These are phyloP conservation scores for Philereme vetulata DNA, from an alignment of 2,888 invertebrate genomes.

Conservation along the genomic window DNA sequence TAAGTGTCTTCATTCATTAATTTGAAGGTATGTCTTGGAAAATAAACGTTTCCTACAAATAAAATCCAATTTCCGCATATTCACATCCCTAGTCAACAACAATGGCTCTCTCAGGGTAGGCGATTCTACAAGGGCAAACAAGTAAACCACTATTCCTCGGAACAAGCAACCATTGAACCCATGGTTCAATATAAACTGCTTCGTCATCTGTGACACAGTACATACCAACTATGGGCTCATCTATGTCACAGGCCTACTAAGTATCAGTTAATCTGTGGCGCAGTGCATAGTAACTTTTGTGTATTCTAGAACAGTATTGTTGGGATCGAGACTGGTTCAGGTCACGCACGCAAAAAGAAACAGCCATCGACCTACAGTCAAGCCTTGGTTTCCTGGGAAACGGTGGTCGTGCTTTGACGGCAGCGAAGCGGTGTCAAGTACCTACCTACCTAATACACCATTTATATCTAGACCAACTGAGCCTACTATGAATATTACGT, in stretches of 20 bases:
- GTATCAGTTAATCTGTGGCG: background rate
- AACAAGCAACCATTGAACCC: conserved; percentile 54
- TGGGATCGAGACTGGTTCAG: conserved; percentile 25
- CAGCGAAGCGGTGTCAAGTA: too few species aligned
- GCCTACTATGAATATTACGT: too few species aligned
- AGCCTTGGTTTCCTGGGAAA: background rate
- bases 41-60: too few species aligned
- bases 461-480: too few species aligned
- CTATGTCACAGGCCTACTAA: background rate
- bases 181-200: conserved; percentile 11
- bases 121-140: conserved; percentile 51
- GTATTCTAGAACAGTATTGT: conserved; percentile 25
- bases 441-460: too few species aligned
- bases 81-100: conserved; percentile 49
- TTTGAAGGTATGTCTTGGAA: too few species aligned
- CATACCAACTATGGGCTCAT: conserved; percentile 9
- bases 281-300: conserved; percentile 4
- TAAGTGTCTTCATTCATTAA: too few species aligned
- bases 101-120: conserved; percentile 56
- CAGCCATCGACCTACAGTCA: conserved; percentile 18
- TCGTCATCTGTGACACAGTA: conserved; percentile 6
- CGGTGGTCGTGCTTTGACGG: too few species aligned
- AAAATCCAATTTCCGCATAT: too few species aligned
- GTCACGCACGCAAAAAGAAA: conserved; percentile 28
- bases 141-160: conserved; percentile 71